Evolutionary conservation across 2,888 invertebrate genomes (phyloP).

Genomic region (Neoascia interrupta): DNA sequence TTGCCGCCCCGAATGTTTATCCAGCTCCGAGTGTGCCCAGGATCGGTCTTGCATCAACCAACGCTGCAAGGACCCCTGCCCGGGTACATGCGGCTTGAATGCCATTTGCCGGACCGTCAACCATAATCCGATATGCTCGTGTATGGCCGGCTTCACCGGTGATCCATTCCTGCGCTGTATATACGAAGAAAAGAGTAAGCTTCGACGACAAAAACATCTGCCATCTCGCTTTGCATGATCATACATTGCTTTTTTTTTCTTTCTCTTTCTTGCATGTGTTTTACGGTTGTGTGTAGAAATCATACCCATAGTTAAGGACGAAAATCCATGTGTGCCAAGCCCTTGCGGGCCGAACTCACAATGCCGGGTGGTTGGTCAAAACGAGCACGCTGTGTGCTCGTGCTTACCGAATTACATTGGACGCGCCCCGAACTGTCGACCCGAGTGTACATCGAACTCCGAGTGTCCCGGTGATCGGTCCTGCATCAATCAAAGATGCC

Average conservation of each 20-base stretch:
- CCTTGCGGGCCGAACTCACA: constrained; percentile 92
- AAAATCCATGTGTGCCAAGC: constrained; percentile 89
- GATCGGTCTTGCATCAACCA: constrained; percentile 89
- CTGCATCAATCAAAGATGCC: constrained; percentile 90
- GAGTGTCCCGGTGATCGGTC: constrained; percentile 92
- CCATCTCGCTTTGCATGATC: constrained; percentile 64
- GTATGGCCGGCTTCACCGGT: constrained; percentile 86
- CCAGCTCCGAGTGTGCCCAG: constrained; percentile 90
- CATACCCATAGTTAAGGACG: constrained; percentile 75
- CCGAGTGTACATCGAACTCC: constrained; percentile 91
- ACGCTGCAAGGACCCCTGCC: constrained; percentile 90
- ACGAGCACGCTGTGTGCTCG: constrained; percentile 89
- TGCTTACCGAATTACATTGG: constrained; percentile 90
- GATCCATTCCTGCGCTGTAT: constrained; percentile 90
- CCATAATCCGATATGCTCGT: constrained; percentile 92
- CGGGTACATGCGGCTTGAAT: constrained; percentile 90
- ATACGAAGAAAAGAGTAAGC: constrained; percentile 84
- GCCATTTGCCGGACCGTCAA: constrained; percentile 91
- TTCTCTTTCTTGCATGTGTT: constrained; percentile 68
- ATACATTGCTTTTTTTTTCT: constrained; percentile 71
- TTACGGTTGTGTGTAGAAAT: constrained; percentile 62
- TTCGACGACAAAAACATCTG: constrained; percentile 45
- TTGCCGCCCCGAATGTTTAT: constrained; percentile 90
- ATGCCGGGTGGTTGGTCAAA: constrained; percentile 84
- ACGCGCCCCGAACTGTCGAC: constrained; percentile 91